phyloP scores from a whole-genome alignment of 2,888 invertebrate species.

The Ashinkailepas kermadecensis region DNA sequence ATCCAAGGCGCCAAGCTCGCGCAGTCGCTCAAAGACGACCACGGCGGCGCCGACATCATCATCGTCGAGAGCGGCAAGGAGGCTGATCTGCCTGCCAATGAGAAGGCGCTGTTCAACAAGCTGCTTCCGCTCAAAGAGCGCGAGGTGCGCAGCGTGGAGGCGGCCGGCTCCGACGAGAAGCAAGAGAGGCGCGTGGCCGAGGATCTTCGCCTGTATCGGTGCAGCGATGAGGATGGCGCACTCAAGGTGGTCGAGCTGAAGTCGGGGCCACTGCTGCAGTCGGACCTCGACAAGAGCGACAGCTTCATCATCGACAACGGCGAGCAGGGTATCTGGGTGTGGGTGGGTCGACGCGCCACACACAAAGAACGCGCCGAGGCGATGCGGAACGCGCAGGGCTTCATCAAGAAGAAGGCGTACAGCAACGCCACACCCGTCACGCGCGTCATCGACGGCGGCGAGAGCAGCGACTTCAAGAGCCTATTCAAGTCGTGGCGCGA shows the following conservation, averaged over 20 bases:
- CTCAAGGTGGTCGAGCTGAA: constrained; percentile 82
- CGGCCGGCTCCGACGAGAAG: constrained; percentile 31
- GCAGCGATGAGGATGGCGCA: constrained; percentile 67
- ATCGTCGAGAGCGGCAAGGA: constrained; percentile 85
- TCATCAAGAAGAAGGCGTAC: constrained; percentile 72
- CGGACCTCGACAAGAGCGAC: constrained; percentile 63
- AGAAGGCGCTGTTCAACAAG: constrained; percentile 56
- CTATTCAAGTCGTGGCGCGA: constrained; percentile 66
- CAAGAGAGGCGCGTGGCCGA: constrained; percentile 31
- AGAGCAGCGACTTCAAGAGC: constrained; percentile 76
- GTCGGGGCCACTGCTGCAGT: constrained; percentile 66
- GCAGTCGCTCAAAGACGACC: constrained; percentile 56
- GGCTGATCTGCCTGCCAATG: constrained; percentile 57
- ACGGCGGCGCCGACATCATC: constrained; percentile 49
- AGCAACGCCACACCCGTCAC: constrained; percentile 64
- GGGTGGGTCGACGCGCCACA: constrained; percentile 71
- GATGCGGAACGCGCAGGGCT: constrained; percentile 79
- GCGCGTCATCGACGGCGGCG: constrained; percentile 67
- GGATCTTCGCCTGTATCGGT: constrained; percentile 60
- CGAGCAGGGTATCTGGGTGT: constrained; percentile 79
- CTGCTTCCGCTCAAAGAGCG: constrained; percentile 46
- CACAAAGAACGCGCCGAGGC: constrained; percentile 72
- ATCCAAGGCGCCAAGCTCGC: constrained; percentile 67
- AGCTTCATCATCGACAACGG: constrained; percentile 70
- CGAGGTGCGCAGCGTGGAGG: constrained; percentile 29